Evolutionary conservation across 2,797 vertebrate genomes (phyloP).

Genomic region (Sebastes wilsoni): DNA sequence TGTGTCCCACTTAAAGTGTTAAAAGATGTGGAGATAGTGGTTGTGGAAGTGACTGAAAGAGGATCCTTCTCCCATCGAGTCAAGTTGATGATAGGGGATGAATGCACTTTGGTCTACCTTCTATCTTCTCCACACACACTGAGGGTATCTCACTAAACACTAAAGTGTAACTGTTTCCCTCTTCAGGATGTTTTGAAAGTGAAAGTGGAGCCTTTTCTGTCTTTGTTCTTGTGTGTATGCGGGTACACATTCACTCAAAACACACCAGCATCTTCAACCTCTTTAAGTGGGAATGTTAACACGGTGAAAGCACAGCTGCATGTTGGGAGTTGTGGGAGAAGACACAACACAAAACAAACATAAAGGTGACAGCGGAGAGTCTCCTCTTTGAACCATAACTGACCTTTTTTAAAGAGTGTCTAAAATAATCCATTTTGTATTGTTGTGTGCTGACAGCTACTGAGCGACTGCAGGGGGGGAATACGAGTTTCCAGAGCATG

Average conservation of each 20-base stretch:
- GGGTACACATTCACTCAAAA: constrained; percentile 8
- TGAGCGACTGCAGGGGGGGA: no score
- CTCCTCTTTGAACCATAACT: neutral
- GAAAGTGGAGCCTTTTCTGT: constrained; percentile 45
- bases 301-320: constrained; percentile 41
- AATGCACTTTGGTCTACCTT: constrained; percentile 43
- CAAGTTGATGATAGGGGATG: constrained; percentile 58
- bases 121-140: neutral
- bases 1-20: neutral
- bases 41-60: constrained; percentile 24
- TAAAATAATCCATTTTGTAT: neutral
- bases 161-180: constrained; percentile 36
- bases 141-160: constrained; percentile 4
- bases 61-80: constrained; percentile 32
- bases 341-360: constrained; percentile 17
- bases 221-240: neutral
- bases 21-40: neutral
- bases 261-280: neutral
- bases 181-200: constrained; percentile 70
- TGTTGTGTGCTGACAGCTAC: neutral
- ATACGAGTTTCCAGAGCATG: neutral
- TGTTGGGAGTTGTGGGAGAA: neutral
- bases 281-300: constrained; percentile 36
- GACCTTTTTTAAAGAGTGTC: constrained; percentile 1
- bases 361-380: neutral